Base-by-base conservation (phyloP, 2,888 invertebrate genomes). In the Cynaeus angustus region DNA sequence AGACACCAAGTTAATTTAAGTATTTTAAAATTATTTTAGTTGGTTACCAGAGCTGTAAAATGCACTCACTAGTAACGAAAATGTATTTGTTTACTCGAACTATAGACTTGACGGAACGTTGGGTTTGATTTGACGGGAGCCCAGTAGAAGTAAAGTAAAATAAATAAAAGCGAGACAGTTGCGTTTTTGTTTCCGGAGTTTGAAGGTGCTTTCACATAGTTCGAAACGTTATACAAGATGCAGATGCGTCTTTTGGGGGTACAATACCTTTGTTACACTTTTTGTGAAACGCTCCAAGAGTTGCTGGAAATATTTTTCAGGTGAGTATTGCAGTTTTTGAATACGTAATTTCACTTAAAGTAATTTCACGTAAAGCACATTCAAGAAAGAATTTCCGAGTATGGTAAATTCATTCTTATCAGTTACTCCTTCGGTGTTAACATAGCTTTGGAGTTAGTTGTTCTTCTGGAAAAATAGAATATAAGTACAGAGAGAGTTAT, bases 81-180 rank as follows among this genome's bases (percentile, higher is more conserved):
- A 21, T 4, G 21, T 21, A 4, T 1, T 21, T 21, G 2, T 21
- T 21, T 21, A 21, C 21, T 21, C 21, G 21, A 21, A 21, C 1
- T 3, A 21, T 3, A 21, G 92, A 82, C 86, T 90, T 6, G 94
- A 89, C 80, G 99, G 99, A 9, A 86, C 97, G 0, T 83, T 92
- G 77, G 99, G 98, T 14, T 84, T 93, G 66, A 81, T 93, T 3
- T 84, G 88, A 70, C 88, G 88, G 77, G 92, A 92, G 81, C 87
- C 88, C 0, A 88, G 88, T 53, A 83, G 84, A 26, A 78, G 80
- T 37, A 77, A 82, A 0, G 78, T 85, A 12, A 81, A 83, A 48
- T 84, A 84, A 21, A 21, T 1, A 21, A 21, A 21, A 21, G 21
- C 21, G 21, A 21, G 1, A 21, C 1, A 3, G 21, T 21, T 21